Evolutionary conservation across 1,140 invertebrate species (phyloP).

Genomic region (Temnothorax curvispinosus): DNA sequence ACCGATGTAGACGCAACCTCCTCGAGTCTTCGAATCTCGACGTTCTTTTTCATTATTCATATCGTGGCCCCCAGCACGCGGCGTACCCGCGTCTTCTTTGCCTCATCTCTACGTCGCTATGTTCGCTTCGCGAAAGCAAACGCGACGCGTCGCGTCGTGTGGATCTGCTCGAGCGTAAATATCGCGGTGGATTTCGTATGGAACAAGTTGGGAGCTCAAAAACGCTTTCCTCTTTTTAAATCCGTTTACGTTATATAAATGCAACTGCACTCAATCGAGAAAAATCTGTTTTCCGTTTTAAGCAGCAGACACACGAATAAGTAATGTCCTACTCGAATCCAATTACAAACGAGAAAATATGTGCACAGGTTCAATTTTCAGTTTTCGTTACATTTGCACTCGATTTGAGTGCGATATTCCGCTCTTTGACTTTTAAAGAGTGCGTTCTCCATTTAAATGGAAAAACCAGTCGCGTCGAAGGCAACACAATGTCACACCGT

Average conservation of each 20-base stretch:
- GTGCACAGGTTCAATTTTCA: no score
- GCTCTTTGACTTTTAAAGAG: no score
- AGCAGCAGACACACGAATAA: not conserved
- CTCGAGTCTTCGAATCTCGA: constrained; percentile 36
- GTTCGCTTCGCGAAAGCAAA: constrained; percentile 40
- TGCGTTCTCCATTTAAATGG: not conserved
- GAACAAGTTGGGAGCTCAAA: constrained; percentile 39
- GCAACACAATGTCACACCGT: not conserved
- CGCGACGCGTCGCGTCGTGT: not conserved
- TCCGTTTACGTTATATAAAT: not conserved
- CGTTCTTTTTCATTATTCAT: constrained; percentile 69
- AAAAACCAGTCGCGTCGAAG: not conserved
- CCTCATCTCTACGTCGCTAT: not conserved
- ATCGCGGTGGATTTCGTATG: constrained; percentile 48
- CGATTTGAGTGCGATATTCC: no score
- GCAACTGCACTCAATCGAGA: not conserved
- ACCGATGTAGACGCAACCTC: constrained; percentile 57
- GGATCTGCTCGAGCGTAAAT: constrained; percentile 45
- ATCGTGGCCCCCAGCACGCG: constrained; percentile 12
- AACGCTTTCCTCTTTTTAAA: not conserved
- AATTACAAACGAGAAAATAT: not conserved
- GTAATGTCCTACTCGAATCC: no score
- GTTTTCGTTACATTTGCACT: no score
- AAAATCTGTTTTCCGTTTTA: not conserved
- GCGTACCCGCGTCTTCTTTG: not conserved